Evolutionary conservation across 2,797 vertebrate genomes (phyloP), one percentile per base, ranked within the genome.

Genomic region (Psittacula derbiana): DNA sequence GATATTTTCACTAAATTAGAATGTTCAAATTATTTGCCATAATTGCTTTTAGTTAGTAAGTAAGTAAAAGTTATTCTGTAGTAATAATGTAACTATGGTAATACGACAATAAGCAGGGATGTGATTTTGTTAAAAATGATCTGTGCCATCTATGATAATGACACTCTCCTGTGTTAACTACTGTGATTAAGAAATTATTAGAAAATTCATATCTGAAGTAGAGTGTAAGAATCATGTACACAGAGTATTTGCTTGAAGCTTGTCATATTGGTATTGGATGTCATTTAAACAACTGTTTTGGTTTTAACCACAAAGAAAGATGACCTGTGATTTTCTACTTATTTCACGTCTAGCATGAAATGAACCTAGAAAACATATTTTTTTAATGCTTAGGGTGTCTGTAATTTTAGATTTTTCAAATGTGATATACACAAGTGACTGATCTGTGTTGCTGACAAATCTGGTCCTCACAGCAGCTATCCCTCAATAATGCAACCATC

Each of bases 21-120:
- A 64, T 64, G 30, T 46, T 83, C 65, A 80, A 83, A 86, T 83
- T 6, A 86, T 83, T 88, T 88, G 3, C 33, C 25, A 31, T 88
- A 86, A 83, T 88, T 90, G 38, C 6, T 78, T 91, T 89, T 67
- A 21, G 36, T 64, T 93, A 85, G 52, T 41, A 91, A 66, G 38
- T 92, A 73, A 76, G 55, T 82, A 89, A 91, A 92, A 31, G 41
- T 92, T 92, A 85, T 83, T 90, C 67, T 67, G 46, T 78, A 84
- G 62, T 85, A 82, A 80, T 73, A 82, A 87, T 40, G 12, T 49
- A 83, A 57, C 61, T 85, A 71, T 60, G 41, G 24, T 82, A 89
- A 94, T 90, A 86, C 25, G 67, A 67, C 80, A 94, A 84, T 93
- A 82, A 85, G 28, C 24, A 80, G 24, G 28, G 55, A 66, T 74